Conservation (phyloP, 2,888 invertebrate species). For the Stenodera caucasica region DNA sequence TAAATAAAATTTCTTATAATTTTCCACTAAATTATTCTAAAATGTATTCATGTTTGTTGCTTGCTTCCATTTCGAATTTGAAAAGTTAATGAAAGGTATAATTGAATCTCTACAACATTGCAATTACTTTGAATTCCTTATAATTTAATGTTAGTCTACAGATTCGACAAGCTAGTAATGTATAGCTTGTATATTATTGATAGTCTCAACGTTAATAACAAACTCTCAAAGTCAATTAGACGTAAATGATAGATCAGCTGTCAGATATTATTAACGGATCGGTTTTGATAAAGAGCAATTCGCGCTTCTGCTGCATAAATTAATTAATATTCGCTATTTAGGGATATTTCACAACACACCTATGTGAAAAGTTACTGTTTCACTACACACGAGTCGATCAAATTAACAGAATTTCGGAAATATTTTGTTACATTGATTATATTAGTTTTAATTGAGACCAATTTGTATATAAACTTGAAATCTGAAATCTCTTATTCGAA, state of each 20-base stretch:
- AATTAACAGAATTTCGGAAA: no score
- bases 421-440: no score
- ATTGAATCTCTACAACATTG: no score
- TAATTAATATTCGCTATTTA: constrained; percentile 39
- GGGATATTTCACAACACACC: neutral
- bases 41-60: no score
- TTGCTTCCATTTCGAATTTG: no score
- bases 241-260: constrained; percentile 52
- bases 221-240: constrained; percentile 48
- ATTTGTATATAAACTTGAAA: no score
- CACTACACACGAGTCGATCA: neutral
- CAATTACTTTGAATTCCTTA: neutral
- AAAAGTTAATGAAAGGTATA: no score
- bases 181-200: constrained; percentile 20
- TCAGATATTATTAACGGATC: constrained; percentile 50
- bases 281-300: constrained; percentile 45
- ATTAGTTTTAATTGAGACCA: no score
- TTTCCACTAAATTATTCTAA: no score
- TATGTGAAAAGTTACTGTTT: neutral
- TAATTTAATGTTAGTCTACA: neutral
- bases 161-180: no score
- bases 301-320: constrained; percentile 45
- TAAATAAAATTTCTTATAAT: neutral
- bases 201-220: constrained; percentile 29
- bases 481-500: no score